phyloP scores from a whole-genome alignment of 2,888 invertebrate species.

The Fissipunctia ypsillon region DNA sequence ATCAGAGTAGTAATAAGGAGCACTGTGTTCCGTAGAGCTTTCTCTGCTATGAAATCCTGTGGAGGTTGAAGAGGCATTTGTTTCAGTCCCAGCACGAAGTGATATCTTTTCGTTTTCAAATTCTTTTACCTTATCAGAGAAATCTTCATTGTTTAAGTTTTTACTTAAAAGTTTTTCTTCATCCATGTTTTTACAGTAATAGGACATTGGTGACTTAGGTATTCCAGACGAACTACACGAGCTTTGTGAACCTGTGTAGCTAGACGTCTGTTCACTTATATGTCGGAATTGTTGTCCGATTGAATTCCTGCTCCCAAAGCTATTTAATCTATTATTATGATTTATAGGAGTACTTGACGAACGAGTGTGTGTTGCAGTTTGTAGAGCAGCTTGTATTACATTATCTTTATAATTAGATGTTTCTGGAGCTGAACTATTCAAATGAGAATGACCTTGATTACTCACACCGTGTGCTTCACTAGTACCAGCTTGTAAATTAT shows the following conservation, averaged over 20 bases:
- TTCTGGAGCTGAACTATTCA: conserved; percentile 71
- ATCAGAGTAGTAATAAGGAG: conserved; percentile 97
- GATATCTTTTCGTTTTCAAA: conserved; percentile 85
- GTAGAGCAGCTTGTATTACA: conserved; percentile 70
- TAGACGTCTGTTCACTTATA: conserved; percentile 76
- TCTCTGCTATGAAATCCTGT: conserved; percentile 91
- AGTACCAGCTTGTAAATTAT: conserved; percentile 90
- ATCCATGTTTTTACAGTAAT: conserved; percentile 86
- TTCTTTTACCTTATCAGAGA: conserved; percentile 87
- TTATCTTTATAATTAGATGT: conserved; percentile 75
- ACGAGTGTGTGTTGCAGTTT: conserved; percentile 73
- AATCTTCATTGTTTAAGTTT: conserved; percentile 84
- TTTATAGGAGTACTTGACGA: conserved; percentile 84
- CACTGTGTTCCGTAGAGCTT: conserved; percentile 92
- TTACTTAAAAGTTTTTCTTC: conserved; percentile 83
- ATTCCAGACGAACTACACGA: conserved; percentile 82
- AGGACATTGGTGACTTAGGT: conserved; percentile 85
- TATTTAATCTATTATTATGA: conserved; percentile 69
- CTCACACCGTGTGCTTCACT: conserved; percentile 67
- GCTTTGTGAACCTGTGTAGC: conserved; percentile 82
- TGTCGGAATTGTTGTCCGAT: conserved; percentile 71
- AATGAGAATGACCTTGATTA: conserved; percentile 66
- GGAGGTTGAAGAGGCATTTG: conserved; percentile 81
- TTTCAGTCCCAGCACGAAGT: conserved; percentile 77
- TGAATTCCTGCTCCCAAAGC: conserved; percentile 67